phyloP scores from a whole-genome alignment of 2,888 invertebrate genomes.

The Lasiommata megera region DNA sequence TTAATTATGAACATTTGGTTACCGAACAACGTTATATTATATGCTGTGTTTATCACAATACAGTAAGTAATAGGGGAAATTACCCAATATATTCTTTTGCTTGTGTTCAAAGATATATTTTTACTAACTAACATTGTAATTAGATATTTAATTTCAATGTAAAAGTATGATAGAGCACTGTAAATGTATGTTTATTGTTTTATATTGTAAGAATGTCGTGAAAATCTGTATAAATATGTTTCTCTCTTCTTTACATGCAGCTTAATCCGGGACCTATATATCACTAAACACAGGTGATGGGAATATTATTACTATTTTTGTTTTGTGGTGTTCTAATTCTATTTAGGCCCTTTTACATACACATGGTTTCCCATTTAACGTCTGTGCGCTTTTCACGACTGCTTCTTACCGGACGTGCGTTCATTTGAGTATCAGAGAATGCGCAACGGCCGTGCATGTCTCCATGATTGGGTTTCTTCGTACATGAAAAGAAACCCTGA shows the following conservation, averaged over 20 bases:
- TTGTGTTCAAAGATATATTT: slow-evolving; percentile 2
- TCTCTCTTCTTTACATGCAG: slow-evolving; percentile 81
- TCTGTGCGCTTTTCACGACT: too few species aligned
- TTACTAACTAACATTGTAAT: slow-evolving; percentile 25
- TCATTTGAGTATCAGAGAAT: too few species aligned
- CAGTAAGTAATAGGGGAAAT: not conserved
- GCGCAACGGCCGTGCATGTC: too few species aligned
- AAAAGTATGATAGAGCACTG: slow-evolving; percentile 15
- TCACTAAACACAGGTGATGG: slow-evolving; percentile 81
- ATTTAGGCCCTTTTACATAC: not conserved
- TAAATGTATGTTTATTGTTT: slow-evolving; percentile 17
- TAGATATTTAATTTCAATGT: slow-evolving; percentile 15
- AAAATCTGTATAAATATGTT: slow-evolving; percentile 62
- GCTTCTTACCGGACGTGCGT: too few species aligned
- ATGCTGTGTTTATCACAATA: too few species aligned
- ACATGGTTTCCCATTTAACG: too few species aligned
- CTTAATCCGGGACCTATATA: slow-evolving; percentile 82
- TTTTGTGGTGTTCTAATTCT: slow-evolving; percentile 48
- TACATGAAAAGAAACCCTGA: too few species aligned
- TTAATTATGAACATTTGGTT: too few species aligned
- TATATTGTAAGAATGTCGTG: slow-evolving; percentile 23
- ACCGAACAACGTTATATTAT: too few species aligned
- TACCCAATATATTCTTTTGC: slow-evolving; percentile 18
- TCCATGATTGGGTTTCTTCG: too few species aligned
- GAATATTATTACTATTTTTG: slow-evolving; percentile 58